Evolutionary conservation across 2,797 vertebrate genomes (phyloP), one percentile per base, ranked within the genome.

Genomic region (Ctenosaura bakeri): DNA sequence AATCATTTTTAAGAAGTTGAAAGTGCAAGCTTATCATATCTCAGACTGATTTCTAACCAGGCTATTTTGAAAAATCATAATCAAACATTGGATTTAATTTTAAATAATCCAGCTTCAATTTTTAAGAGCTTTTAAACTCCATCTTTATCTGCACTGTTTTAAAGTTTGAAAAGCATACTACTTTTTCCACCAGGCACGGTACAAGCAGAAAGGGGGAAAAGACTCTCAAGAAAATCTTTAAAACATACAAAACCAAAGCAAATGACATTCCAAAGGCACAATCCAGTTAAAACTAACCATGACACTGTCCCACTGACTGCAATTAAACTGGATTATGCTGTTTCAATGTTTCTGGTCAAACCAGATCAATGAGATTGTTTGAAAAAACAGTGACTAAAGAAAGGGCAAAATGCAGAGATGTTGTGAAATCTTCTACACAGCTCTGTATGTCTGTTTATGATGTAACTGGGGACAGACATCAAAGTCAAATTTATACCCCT

Each of bases 371-470:
- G 26, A n/a, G 26, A 42, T 71, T 69, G 50, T 32, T 81, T 81
- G 64, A 81, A 26, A 71, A 5, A 59, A 82, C 66, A 29, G 2
- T n/a, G 32, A 56, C 29, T 59, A 83, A 74, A 29, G 52, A 88
- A 22, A 29, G 32, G 4, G 20, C 7, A 74, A 74, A 13, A 87
- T 46, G 9, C 35, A 42, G 26, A 42, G 18, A 0, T 0, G 80
- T 84, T 79, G 86, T 46, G 0, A 92, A 94, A 89, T 18, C 9
- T 13, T 38, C 24, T 32, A 13, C 56, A 76, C 6, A 38, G 54
- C n/a, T n/a, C 46, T 29, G 35, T 50, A 20, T n/a, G 10, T 90
- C 24, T 32, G n/a, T 10, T 80, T 46, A 73, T 85, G 38, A 69
- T 64, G 54, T 38, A 78, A 89, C 18, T 69, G 6, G 38, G 24